Base-by-base conservation (phyloP, 1,140 invertebrate species). In the Drosophila elegans region DNA sequence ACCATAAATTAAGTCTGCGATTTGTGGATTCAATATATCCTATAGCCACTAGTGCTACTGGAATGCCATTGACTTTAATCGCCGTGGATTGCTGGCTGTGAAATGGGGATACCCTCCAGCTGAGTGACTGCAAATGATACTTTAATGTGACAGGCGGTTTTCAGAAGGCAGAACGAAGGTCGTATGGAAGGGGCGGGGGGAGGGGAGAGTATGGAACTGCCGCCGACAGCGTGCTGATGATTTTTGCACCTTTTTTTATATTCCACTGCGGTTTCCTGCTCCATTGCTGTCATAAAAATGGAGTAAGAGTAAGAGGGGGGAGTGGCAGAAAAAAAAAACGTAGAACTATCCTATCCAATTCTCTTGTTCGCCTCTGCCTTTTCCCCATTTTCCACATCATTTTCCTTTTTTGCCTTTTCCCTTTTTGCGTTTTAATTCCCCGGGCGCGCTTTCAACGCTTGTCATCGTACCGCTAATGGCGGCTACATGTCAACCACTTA, bases 401-500 rank as follows among this genome's bases (percentile, higher is more conserved):
- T 52, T 38, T 46, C 12, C 25, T 34, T 32, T 38, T 39, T 34
- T 29, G 16, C 34, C 13, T 12, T 38, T 41, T 49, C 38, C 11
- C 29, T 41, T n/a, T 42, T 60, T 66, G 69, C 79, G 75, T 88
- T 86, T 86, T 86, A 86, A 86, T 86, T 88, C 82, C 82, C 82
- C 83, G 83, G 83, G 83, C 78, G 82, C 74, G 83, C 82, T 82
- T 86, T 88, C 83, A 88, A 88, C 83, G 83, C 83, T 88, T 88
- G 83, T 88, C 83, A 83, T 83, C 83, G 88, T 88, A 83, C 84
- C 83, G 83, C 83, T 88, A 88, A 88, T 88, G 83, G 83, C 84
- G 84, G 83, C 79, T 88, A 88, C 83, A 88, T 88, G 83, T 88
- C 83, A 88, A 88, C 83, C 84, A 88, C 83, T 88, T 84, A 88